phyloP scores from a whole-genome alignment of 2,888 invertebrate species.

The Tuberolachnus salignus region DNA sequence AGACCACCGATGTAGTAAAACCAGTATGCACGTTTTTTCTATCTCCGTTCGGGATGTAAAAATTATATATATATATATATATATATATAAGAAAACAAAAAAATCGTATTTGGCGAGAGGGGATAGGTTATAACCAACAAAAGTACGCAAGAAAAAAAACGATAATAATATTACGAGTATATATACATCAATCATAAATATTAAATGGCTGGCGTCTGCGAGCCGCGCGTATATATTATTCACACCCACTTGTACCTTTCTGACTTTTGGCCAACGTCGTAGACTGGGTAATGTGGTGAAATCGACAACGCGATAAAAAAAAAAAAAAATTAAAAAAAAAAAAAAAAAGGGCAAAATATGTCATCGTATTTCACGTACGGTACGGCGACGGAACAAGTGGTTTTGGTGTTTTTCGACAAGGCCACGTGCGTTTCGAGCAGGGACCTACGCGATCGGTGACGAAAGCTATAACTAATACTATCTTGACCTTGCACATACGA shows the following conservation, averaged over 20 bases:
- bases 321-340: background rate
- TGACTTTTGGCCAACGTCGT: slow-evolving; percentile 48
- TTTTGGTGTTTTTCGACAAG: slow-evolving; percentile 27
- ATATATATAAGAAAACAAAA: no score
- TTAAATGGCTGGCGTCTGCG: slow-evolving; percentile 3
- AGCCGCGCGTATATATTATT: slow-evolving; percentile 16
- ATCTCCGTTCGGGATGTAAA: no score
- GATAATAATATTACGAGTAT: no score
- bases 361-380: slow-evolving; percentile 38
- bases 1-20: no score
- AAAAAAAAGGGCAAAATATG: slow-evolving; percentile 27
- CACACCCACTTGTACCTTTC: slow-evolving; percentile 54
- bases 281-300: slow-evolving; percentile 11
- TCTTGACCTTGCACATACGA: slow-evolving; percentile 45
- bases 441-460: slow-evolving; percentile 27
- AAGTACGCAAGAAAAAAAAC: no score
- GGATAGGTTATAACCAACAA: no score
- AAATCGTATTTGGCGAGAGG: no score
- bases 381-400: slow-evolving; percentile 33
- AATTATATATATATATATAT: no score
- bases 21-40: no score
- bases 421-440: slow-evolving; percentile 50
- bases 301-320: slow-evolving; percentile 5
- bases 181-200: no score
- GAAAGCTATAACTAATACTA: background rate